Evolutionary conservation across 1,140 invertebrate genomes (phyloP), one percentile per base, ranked within the genome.

Genomic region (Antheraea mylitta): DNA sequence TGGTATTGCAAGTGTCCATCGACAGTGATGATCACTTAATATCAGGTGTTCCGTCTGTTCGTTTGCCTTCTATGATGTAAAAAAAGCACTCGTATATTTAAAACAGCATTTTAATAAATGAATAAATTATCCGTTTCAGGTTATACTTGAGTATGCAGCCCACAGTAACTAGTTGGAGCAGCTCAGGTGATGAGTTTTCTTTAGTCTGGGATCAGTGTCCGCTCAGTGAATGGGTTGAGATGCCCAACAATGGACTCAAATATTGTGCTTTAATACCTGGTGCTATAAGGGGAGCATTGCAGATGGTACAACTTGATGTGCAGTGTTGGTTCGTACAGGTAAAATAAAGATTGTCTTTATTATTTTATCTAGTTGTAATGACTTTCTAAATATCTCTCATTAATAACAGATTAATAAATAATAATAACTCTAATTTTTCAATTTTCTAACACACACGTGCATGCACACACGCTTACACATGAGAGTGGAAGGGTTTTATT

Each of bases 181-280:
- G 96, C 63, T 94, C 97, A 8, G 97, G 96, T 6, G 98, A 99
- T 92, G 99, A 99, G 93, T 99, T 99, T 93, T 99, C 98, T 0
- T 93, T 99, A 4, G 95, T 98, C 0, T 96, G 99, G 86, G 99
- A 99, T 74, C 94, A 96, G 42, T 99, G 99, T 93, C 99, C 99
- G 0, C 89, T 99, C 16, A 98, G 97, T n/a, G 99, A 99, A 90
- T 99, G 99, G 94, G 98, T 99, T 6, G 99, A 99, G 92, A 94
- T 99, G 75, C 99, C 99, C 7, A 97, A 98, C 9, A 98, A 99
- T 84, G 93, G 97, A 62, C 93, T 99, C 0, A 98, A 98, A 82
- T 99, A 99, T 88, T 99, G 98, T 74, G 98, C 98, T 87, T 94
- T 99, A 62, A 94, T 99, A 45, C 97, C 97, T 77, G 99, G 99